These are phyloP conservation scores for Diaphora mendica DNA, from an alignment of 2,888 invertebrate genomes.

Conservation along the genomic window DNA sequence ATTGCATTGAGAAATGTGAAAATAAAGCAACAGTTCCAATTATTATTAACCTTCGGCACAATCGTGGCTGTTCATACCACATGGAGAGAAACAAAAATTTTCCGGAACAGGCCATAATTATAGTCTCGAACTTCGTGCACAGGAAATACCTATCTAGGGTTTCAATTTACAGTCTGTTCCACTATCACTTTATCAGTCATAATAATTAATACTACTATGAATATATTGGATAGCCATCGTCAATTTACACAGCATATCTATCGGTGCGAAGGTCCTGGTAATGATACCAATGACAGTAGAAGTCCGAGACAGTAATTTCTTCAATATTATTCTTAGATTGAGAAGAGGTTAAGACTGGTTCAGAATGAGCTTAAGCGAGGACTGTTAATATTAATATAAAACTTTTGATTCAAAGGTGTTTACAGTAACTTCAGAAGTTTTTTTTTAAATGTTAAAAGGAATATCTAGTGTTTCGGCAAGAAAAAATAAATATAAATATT, in stretches of 20 bases:
- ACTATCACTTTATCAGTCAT: not conserved
- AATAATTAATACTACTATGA: not conserved
- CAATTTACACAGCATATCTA: too few species aligned
- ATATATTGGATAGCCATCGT: too few species aligned
- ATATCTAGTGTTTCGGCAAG: not conserved
- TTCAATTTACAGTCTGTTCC: not conserved
- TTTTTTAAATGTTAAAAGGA: not conserved
- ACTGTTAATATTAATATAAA: constrained; percentile 3
- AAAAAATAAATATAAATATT: not conserved
- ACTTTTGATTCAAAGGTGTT: not conserved
- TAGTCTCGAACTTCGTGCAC: not conserved
- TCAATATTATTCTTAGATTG: not conserved
- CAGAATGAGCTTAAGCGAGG: not conserved
- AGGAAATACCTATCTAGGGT: not conserved
- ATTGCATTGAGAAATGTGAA: not conserved
- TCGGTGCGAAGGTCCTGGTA: not conserved
- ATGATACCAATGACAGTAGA: not conserved
- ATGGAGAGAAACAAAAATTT: too few species aligned
- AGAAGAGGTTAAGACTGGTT: constrained; percentile 4
- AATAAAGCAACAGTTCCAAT: not conserved
- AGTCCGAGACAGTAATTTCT: not conserved
- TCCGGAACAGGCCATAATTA: not conserved
- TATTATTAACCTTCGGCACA: too few species aligned
- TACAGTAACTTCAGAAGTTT: not conserved
- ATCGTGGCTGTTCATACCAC: too few species aligned